Evolutionary conservation across 1,140 invertebrate species (phyloP).

Genomic region (Drosophila obscura): DNA sequence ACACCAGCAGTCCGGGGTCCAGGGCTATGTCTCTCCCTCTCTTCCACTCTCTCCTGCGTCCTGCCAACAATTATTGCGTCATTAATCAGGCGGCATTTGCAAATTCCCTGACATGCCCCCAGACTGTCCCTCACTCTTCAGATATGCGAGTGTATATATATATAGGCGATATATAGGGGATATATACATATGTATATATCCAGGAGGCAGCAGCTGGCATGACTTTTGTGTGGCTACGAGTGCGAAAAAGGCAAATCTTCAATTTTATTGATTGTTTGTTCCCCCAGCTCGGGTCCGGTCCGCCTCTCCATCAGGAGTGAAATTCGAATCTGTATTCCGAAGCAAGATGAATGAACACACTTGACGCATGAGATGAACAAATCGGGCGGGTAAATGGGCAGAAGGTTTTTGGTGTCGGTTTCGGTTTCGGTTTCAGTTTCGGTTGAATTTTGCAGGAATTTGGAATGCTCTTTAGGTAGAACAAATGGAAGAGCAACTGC

Average conservation of each 20-base stretch:
- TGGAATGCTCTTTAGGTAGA: constrained; percentile 19
- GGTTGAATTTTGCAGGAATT: not conserved
- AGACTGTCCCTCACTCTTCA: constrained; percentile 45
- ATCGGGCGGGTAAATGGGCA: constrained; percentile 26
- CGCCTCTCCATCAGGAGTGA: not conserved
- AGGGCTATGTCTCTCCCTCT: not conserved
- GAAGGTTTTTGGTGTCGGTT: not conserved
- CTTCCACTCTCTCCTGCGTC: constrained; percentile 26
- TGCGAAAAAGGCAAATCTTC: constrained; percentile 74
- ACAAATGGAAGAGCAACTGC: not conserved
- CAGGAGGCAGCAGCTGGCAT: constrained; percentile 62
- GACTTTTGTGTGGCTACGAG: constrained; percentile 65
- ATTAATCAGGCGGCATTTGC: constrained; percentile 82
- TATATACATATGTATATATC: constrained; percentile 16
- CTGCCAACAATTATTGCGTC: constrained; percentile 80
- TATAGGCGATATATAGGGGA: not conserved
- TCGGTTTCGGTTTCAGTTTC: too few relatives aligned
- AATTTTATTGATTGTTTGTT: constrained; percentile 78
- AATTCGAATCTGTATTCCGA: constrained; percentile 53
- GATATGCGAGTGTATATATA: constrained; percentile 33
- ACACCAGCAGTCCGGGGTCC: constrained; percentile 18
- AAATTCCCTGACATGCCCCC: constrained; percentile 65
- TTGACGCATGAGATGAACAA: constrained; percentile 61
- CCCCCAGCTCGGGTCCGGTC: constrained; percentile 19
- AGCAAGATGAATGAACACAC: constrained; percentile 78